Conservation (phyloP, 2,113 vertebrate genomes). For the Syrrhaptes paradoxus region DNA sequence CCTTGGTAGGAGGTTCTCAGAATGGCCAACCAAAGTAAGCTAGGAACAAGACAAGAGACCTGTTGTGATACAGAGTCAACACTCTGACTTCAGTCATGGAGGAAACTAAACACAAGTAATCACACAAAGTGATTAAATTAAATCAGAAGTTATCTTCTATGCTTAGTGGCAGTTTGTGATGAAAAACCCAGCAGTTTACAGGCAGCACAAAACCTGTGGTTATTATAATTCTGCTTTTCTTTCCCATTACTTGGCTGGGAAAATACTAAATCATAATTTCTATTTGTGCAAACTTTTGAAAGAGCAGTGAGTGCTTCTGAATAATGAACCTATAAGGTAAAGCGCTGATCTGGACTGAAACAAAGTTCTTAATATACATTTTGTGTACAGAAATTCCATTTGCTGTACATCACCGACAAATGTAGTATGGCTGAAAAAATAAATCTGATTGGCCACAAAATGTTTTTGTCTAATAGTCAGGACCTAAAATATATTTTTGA, state of each 20-base stretch:
- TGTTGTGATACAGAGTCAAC: background rate
- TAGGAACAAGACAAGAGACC: background rate
- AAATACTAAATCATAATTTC: background rate
- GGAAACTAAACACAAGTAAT: background rate
- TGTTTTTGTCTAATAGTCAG: background rate
- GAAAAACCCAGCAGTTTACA: background rate
- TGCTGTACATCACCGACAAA: background rate
- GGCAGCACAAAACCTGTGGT: background rate
- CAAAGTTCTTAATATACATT: background rate
- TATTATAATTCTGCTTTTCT: background rate
- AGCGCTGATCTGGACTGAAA: background rate
- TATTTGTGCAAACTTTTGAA: background rate
- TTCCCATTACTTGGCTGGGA: background rate
- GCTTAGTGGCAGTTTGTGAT: background rate
- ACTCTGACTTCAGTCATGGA: background rate
- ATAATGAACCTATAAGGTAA: background rate
- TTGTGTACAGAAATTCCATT: constrained; percentile 9
- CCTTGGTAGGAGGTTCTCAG: background rate
- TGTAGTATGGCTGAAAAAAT: background rate
- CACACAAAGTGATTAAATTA: background rate
- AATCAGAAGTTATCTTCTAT: background rate
- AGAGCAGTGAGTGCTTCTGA: background rate
- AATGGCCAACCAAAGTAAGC: background rate
- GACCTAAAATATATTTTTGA: background rate
- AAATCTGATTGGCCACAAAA: background rate